Evolutionary conservation across 1,140 invertebrate genomes (phyloP).

Genomic region (Cotesia glomerata): DNA sequence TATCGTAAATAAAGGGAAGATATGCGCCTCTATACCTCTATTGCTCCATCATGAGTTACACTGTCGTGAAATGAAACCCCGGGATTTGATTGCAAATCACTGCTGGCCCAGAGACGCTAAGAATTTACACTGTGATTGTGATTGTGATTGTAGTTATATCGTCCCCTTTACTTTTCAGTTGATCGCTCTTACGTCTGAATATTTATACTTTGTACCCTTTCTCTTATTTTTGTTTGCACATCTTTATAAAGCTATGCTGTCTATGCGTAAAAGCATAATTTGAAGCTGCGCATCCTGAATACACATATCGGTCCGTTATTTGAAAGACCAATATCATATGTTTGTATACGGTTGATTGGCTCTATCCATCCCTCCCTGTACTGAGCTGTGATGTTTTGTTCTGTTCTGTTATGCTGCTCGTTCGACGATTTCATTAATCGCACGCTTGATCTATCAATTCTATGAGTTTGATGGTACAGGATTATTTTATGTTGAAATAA

Average conservation of each 20-base stretch:
- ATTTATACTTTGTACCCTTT: background rate
- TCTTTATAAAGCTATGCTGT: background rate
- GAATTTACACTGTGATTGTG: slow-evolving; percentile 3
- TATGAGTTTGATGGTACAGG: background rate
- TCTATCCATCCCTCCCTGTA: background rate
- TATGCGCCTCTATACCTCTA: slow-evolving; percentile 21
- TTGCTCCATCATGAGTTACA: slow-evolving; percentile 6
- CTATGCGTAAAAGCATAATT: background rate
- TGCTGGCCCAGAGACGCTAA: slow-evolving; percentile 14
- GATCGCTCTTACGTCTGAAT: background rate
- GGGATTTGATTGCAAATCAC: slow-evolving; percentile 50
- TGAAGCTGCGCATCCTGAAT: background rate
- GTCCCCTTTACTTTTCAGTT: background rate
- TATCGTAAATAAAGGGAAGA: slow-evolving; percentile 51
- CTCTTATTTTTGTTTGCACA: slow-evolving; percentile 8
- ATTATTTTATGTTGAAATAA: background rate
- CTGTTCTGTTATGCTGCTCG: background rate
- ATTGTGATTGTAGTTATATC: background rate
- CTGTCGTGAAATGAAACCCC: slow-evolving; percentile 25
- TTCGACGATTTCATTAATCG: background rate
- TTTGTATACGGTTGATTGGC: background rate
- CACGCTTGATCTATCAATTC: too few species aligned
- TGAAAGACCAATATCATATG: background rate
- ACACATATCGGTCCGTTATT: background rate
- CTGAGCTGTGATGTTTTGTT: background rate